Conservation (phyloP, 2,113 vertebrate genomes). For the Chrysemys picta region DNA sequence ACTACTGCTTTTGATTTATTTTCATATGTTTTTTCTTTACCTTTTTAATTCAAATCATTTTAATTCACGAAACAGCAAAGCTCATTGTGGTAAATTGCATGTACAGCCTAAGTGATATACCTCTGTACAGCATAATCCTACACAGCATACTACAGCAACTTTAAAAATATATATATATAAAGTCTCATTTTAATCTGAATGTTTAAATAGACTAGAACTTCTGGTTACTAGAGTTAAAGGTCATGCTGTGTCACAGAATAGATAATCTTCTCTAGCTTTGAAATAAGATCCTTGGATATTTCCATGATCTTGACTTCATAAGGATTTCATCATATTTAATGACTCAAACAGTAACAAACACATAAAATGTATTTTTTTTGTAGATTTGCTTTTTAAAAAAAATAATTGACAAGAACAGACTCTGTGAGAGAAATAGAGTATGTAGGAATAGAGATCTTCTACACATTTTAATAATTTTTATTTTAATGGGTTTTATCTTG, state of each 20-base stretch:
- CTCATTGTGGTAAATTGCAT: not conserved
- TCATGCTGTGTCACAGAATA: not conserved
- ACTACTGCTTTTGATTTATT: not conserved
- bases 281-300: not conserved
- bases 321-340: not conserved
- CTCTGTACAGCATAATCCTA: not conserved
- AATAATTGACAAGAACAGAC: not conserved
- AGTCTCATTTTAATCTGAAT: not conserved
- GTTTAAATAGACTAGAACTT: not conserved
- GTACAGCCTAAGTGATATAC: not conserved
- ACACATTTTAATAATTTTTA: not conserved
- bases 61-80: not conserved
- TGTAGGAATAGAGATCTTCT: not conserved
- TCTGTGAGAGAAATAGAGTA: not conserved
- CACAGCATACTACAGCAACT: not conserved
- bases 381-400: not conserved
- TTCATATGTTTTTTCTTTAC: not conserved
- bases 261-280: not conserved
- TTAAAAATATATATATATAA: not conserved
- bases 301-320: not conserved
- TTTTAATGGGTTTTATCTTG: not conserved
- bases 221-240: not conserved
- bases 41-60: not conserved
- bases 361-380: not conserved
- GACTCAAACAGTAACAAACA: not conserved